phyloP scores from a whole-genome alignment of 2,113 vertebrate genomes.

The Conger conger region DNA sequence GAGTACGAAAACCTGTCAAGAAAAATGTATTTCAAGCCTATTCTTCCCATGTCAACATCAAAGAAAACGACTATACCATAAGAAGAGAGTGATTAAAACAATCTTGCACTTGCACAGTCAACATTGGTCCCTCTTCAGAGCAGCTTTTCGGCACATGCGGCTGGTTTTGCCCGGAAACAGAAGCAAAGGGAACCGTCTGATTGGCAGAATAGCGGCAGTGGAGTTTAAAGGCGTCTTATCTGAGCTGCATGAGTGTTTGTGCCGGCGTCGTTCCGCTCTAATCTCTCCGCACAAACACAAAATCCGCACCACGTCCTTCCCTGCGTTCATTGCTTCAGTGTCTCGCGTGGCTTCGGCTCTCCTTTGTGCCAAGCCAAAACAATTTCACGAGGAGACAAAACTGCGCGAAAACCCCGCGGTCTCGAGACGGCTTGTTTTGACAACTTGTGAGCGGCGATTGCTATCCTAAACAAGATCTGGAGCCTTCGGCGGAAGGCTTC shows the following conservation, averaged over 20 bases:
- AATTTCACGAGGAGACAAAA: constrained; percentile 29
- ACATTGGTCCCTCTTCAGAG: constrained; percentile 44
- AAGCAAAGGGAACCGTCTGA: constrained; percentile 50
- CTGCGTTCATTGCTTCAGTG: constrained; percentile 12
- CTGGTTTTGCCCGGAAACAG: constrained; percentile 46
- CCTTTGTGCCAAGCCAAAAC: constrained; percentile 29
- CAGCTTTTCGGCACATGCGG: constrained; percentile 59
- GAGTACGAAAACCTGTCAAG: not conserved
- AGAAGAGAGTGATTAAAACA: constrained; percentile 31
- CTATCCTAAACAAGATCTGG: not conserved
- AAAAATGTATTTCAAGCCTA: constrained; percentile 39
- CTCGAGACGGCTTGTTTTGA: not conserved
- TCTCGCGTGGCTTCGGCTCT: constrained; percentile 6
- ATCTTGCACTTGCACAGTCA: constrained; percentile 32
- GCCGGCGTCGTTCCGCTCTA: constrained; percentile 8
- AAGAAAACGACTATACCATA: constrained; percentile 30
- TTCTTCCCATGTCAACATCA: constrained; percentile 41
- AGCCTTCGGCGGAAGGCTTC: not conserved
- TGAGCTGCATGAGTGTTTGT: constrained; percentile 41
- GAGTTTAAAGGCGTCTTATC: constrained; percentile 56
- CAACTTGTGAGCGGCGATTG: not conserved
- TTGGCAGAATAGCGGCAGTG: constrained; percentile 43
- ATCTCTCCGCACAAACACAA: not conserved
- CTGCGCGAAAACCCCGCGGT: not conserved
- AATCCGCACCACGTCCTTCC: constrained; percentile 39